A percentile compares a stretch with the other conserved stretches of the same genome.
Evolutionary conservation across 2,797 vertebrate species (phyloP).

Genomic region (Danio aesculapii): DNA sequence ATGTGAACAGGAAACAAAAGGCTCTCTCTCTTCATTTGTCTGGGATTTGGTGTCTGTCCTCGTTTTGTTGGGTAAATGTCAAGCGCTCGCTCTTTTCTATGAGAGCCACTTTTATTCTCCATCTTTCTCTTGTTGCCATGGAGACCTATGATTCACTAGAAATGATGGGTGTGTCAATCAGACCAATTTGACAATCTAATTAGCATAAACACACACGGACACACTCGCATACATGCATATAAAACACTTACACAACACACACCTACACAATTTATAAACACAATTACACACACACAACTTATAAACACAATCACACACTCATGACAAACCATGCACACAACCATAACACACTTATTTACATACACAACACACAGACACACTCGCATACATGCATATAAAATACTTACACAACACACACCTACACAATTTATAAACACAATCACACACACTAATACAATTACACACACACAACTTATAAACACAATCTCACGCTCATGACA

Average conservation of each 20-base stretch:
- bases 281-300: neutral
- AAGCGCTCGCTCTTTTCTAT: constrained; percentile 57
- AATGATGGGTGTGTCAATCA: constrained; percentile 71
- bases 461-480: too few species aligned
- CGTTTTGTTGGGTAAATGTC: constrained; percentile 64
- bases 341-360: too few species aligned
- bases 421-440: too few species aligned
- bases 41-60: constrained; percentile 73
- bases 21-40: constrained; percentile 64
- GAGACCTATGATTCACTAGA: constrained; percentile 62
- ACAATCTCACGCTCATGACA: too few species aligned
- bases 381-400: neutral
- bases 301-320: too few species aligned
- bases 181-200: constrained; percentile 78
- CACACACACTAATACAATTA: too few species aligned
- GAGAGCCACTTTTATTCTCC: constrained; percentile 49
- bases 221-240: neutral
- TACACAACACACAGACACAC: neutral
- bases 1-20: constrained; percentile 69
- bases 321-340: neutral
- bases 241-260: neutral
- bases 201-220: constrained; percentile 57
- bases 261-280: neutral
- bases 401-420: too few species aligned
- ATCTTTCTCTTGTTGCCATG: constrained; percentile 37